Evolutionary conservation across 2,113 vertebrate species (phyloP), one percentile per base, ranked within the genome.

Genomic region (Talpa occidentalis): DNA sequence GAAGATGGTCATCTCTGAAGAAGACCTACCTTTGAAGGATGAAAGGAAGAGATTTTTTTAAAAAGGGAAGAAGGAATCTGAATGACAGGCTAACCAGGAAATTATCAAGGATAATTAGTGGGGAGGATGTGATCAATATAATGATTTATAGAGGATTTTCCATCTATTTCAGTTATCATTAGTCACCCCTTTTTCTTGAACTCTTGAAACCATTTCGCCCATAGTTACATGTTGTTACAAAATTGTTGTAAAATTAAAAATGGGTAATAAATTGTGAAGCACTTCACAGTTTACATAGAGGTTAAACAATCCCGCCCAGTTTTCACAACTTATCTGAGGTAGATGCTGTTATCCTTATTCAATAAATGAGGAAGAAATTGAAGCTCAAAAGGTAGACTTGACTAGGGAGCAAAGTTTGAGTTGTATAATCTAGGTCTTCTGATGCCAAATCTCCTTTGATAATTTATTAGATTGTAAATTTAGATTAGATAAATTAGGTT

Each of bases 361-460:
- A 73, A 35, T 88, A 89, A 81, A 30, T 82, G 47, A 92, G 54
- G 78, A 91, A 72, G 78, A 91, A 72, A 89, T 67, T 66, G 67
- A 91, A n/a, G 73, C 47, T 72, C 32, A 44, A 78, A 15, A 60
- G 28, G 12, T 40, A n/a, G 60, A 84, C 24, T 76, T 85, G 37
- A 40, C 66, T 76, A n/a, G 72, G 56, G 67, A 81, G 10, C 22
- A 88, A 40, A 89, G 28, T 40, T 85, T 72, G 60, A 86, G 73
- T 60, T 37, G 44, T 37, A 66, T 56, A 21, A 26, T 59, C 60
- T 37, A 11, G 72, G 44, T 72, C 24, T 88, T 91, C 35, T 66
- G 54, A 44, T 76, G 44, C 9, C 0, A 14, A 62, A 6, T 89
- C 19, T 80, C 22, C 32, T 90, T 73, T 87, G 47, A 59, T 96